A percentile compares a stretch with the other conserved stretches of the same genome.
Evolutionary conservation across 1,140 invertebrate species (phyloP).

Genomic region (Drosophila pruinosa): DNA sequence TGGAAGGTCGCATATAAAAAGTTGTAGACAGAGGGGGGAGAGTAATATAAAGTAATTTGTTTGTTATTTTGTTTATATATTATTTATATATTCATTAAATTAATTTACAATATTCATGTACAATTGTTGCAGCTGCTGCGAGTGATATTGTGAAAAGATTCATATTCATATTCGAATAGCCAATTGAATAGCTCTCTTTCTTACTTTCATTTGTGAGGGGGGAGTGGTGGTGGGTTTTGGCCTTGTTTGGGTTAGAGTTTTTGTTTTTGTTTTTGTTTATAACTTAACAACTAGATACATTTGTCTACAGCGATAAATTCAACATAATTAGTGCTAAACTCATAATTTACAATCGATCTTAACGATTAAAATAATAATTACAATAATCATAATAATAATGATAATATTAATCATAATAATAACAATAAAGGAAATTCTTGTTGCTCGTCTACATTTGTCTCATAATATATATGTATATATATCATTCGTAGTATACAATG

Average conservation of each 20-base stretch:
- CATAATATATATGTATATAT: background rate
- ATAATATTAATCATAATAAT: slow-evolving; percentile 58
- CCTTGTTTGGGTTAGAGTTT: background rate
- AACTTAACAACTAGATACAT: slow-evolving; percentile 48
- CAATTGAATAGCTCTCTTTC: slow-evolving; percentile 47
- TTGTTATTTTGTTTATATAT: slow-evolving; percentile 26
- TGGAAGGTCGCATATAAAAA: slow-evolving; percentile 54
- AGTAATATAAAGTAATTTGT: slow-evolving; percentile 23
- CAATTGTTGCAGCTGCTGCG: slow-evolving; percentile 33
- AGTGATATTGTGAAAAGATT: slow-evolving; percentile 31
- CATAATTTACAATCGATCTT: slow-evolving; percentile 72
- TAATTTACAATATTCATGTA: slow-evolving; percentile 59
- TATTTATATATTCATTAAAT: slow-evolving; percentile 58
- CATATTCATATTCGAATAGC: slow-evolving; percentile 60
- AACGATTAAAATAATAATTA: slow-evolving; percentile 66
- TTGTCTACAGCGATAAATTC: slow-evolving; percentile 60
- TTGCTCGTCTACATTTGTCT: slow-evolving; percentile 18
- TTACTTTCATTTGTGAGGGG: background rate
- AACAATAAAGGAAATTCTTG: slow-evolving; percentile 68
- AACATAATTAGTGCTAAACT: slow-evolving; percentile 58
- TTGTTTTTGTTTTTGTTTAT: background rate
- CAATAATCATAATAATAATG: slow-evolving; percentile 36
- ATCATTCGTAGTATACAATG: background rate
- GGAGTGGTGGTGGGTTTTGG: slow-evolving; percentile 8
- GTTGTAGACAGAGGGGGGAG: background rate